Evolutionary conservation across 2,888 invertebrate species (phyloP), one percentile per base, ranked within the genome.

Genomic region (Parascotia fuliginaria): DNA sequence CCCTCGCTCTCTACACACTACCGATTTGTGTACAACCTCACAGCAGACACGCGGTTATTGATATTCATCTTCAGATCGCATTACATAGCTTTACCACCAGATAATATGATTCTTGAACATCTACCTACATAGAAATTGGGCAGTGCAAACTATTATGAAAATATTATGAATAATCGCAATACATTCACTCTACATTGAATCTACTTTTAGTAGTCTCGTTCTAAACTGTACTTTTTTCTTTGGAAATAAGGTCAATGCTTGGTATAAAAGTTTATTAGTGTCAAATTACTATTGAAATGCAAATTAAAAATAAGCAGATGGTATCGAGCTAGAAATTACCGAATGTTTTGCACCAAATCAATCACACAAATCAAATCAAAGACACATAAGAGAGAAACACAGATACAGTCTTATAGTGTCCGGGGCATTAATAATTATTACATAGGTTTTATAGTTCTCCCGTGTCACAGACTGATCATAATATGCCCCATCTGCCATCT

Each of bases 1-100:
- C 71, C 74, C 70, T 66, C 74, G 66, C 71, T 64, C 75, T 70
- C 73, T 74, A 75, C 79, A 78, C 76, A 67, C n/a, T n/a, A n/a
- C 73, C 73, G 73, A 73, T 73, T 73, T 77, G 77, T 75, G 69
- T 77, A 77, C 75, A 71, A 75, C 64, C 71, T 70, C 62, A 56
- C 62, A 63, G 57, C 61, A 51, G 40, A 40, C 57, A 65, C 66
- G 60, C 58, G 53, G 57, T 65, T 70, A 67, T 67, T 71, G 64
- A 70, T 73, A 75, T 73, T 64, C 70, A 69, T 72, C 70, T 67
- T 55, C 55, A 52, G 50, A 54, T 59, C 50, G 58, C 54, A 46
- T 52, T 27, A 37, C 29, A 37, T 29, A 19, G 34, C 4, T 1
- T 31, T 19, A 11, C 3, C 3, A 7, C 12, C 11, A 15, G 24